Percentiles rank a stretch among this genome's conserved stretches.
phyloP scores from a whole-genome alignment of 2,113 vertebrate species.

The Bos taurus region DNA sequence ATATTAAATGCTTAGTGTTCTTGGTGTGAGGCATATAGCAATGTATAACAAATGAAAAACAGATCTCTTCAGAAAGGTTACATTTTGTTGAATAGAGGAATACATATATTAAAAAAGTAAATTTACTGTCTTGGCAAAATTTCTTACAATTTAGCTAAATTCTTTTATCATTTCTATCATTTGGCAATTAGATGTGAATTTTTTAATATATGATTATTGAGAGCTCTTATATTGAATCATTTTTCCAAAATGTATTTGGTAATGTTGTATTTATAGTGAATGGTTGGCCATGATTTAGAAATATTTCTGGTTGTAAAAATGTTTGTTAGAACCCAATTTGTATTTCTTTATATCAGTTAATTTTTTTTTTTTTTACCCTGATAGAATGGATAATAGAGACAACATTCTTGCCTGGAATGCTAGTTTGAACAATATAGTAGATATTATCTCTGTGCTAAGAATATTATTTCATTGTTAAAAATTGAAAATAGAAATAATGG shows the following conservation, averaged over 20 bases:
- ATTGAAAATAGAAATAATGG: neutral
- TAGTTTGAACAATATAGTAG: neutral
- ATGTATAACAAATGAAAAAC: neutral
- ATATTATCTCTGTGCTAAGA: neutral
- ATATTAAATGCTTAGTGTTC: neutral
- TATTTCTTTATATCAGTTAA: neutral
- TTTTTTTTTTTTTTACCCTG: neutral
- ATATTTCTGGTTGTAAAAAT: neutral
- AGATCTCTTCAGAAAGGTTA: neutral
- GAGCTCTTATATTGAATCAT: neutral
- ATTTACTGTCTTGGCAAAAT: neutral
- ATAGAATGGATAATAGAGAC: neutral
- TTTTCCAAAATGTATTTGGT: neutral
- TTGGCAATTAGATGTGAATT: neutral
- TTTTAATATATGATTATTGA: neutral
- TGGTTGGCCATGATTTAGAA: neutral
- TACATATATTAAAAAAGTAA: neutral
- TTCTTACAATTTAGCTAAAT: neutral
- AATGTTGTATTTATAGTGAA: neutral
- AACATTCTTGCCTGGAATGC: neutral
- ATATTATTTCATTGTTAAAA: slow-evolving; percentile 14
- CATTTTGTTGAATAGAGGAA: neutral
- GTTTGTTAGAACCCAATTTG: slow-evolving; percentile 2
- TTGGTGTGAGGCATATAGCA: neutral
- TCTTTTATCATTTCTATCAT: neutral